phyloP scores from a whole-genome alignment of 1,140 invertebrate genomes.

The Drosophila albomicans region DNA sequence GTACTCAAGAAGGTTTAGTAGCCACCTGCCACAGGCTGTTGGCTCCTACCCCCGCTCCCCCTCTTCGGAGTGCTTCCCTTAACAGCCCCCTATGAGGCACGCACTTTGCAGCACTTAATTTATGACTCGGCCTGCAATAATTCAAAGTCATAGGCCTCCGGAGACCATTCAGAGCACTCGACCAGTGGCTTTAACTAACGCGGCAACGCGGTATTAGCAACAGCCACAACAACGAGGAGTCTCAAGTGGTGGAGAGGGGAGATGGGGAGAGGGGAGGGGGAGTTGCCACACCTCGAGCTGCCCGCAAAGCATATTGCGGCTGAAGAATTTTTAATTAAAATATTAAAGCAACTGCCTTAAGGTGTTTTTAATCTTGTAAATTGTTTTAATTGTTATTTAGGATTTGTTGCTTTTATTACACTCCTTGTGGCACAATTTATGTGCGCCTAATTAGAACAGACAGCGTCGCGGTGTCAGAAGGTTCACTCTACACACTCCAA shows the following conservation, averaged over 20 bases:
- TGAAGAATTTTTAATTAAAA: conserved; percentile 81
- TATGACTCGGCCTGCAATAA: conserved; percentile 80
- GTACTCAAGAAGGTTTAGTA: conserved; percentile 22
- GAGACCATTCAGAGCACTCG: conserved; percentile 75
- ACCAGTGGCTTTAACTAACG: conserved; percentile 43
- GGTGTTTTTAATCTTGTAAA: conserved; percentile 83
- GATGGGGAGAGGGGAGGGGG: too few species aligned
- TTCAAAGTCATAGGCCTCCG: conserved; percentile 81
- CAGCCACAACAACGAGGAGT: neutral
- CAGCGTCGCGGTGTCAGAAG: conserved; percentile 62
- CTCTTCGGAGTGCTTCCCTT: neutral
- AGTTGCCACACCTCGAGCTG: conserved; percentile 25
- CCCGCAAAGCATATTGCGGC: conserved; percentile 53
- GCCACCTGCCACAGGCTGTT: neutral
- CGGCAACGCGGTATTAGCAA: conserved; percentile 20
- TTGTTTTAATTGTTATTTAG: conserved; percentile 84
- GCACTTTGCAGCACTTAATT: conserved; percentile 69
- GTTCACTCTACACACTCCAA: neutral
- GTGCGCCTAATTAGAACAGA: conserved; percentile 78
- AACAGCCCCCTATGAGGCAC: conserved; percentile 33
- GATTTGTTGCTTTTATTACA: conserved; percentile 66
- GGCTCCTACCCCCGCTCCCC: neutral
- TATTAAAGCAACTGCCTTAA: conserved; percentile 77
- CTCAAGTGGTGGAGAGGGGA: neutral
- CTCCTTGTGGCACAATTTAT: conserved; percentile 66